These are phyloP conservation scores for Tetrax tetrax DNA, from an alignment of 2,113 vertebrate genomes.

Conservation along the genomic window DNA sequence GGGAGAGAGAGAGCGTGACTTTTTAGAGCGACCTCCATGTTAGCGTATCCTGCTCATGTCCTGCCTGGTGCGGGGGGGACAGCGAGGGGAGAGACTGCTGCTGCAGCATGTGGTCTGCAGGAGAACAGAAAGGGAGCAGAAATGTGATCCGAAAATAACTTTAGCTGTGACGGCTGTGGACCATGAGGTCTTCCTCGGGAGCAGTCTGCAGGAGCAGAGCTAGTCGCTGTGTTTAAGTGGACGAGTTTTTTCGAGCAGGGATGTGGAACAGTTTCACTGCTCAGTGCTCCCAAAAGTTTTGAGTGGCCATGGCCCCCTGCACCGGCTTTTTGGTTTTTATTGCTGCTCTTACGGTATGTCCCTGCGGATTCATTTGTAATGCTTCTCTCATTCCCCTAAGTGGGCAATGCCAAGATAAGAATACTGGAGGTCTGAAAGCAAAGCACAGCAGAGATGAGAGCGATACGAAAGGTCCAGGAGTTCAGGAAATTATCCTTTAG, in stretches of 20 bases:
- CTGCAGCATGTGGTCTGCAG: background rate
- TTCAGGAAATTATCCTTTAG: background rate
- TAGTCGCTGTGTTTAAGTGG: background rate
- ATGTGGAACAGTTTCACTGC: background rate
- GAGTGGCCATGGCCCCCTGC: background rate
- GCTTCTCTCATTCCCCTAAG: background rate
- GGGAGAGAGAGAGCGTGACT: background rate
- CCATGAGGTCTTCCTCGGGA: background rate
- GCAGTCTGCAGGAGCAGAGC: background rate
- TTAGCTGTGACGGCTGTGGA: fast-evolving
- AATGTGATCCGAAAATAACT: background rate
- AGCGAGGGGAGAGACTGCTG: fast-evolving
- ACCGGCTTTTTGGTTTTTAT: background rate
- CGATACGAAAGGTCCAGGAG: background rate
- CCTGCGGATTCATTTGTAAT: background rate
- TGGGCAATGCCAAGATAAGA: background rate
- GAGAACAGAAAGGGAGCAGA: background rate
- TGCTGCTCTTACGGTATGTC: background rate
- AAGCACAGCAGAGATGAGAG: background rate
- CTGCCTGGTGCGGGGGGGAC: fast-evolving
- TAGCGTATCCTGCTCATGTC: background rate
- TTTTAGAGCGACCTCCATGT: background rate
- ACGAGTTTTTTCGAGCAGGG: background rate
- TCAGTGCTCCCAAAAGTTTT: background rate
- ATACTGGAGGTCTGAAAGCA: background rate